Percentiles rank a stretch among this genome's conserved stretches.
Conservation (phyloP, 2,797 vertebrate species). For the Rousettus madagascariensis region DNA sequence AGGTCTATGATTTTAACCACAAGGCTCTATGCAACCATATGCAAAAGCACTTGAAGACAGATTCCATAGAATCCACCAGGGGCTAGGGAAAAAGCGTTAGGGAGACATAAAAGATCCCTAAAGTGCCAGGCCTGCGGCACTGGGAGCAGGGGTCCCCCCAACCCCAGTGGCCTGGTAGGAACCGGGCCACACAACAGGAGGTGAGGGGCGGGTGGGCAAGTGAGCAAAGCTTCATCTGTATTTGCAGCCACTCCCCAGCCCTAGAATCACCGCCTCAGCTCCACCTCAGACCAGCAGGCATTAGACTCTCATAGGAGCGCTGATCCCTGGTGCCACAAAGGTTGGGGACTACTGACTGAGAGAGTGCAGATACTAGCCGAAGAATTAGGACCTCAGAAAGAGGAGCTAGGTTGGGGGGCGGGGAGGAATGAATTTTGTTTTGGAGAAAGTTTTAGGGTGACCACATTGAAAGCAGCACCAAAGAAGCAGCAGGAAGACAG, state of each 20-base stretch:
- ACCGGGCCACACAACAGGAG: too few relatives aligned
- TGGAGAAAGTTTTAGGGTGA: not conserved
- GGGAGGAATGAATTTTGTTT: not conserved
- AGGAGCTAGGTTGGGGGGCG: not conserved
- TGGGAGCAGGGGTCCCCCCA: too few relatives aligned
- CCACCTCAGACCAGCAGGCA: too few relatives aligned
- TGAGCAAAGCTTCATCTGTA: too few relatives aligned
- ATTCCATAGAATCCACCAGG: not conserved
- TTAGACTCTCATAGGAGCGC: too few relatives aligned
- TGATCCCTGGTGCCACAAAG: too few relatives aligned
- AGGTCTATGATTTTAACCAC: not conserved
- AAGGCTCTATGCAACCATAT: not conserved
- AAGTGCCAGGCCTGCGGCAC: not conserved
- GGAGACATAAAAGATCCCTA: not conserved
- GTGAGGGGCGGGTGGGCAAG: too few relatives aligned
- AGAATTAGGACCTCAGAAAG: not conserved
- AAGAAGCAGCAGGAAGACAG: not conserved
- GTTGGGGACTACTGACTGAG: too few relatives aligned
- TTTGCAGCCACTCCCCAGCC: too few relatives aligned
- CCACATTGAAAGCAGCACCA: not conserved
- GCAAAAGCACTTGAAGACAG: not conserved
- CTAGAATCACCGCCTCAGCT: too few relatives aligned
- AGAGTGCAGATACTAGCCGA: not conserved
- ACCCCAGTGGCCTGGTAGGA: too few relatives aligned
- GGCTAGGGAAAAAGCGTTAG: fast-evolving